These are phyloP conservation scores for Oreohelix idahoensis DNA, from an alignment of 1,140 invertebrate genomes.

Conservation along the genomic window DNA sequence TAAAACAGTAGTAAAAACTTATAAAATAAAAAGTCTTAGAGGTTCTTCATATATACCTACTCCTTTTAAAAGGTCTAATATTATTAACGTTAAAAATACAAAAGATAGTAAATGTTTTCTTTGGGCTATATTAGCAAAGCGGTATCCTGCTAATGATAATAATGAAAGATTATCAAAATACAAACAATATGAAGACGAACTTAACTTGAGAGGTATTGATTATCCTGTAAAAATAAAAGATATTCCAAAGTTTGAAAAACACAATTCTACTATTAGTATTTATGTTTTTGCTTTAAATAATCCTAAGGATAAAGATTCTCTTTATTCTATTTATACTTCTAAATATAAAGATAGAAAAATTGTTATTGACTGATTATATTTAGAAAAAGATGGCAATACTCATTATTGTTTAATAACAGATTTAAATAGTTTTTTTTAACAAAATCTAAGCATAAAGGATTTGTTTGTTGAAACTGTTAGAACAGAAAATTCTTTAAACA, in stretches of 20 bases:
- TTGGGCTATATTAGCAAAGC: not conserved
- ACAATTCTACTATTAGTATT: not conserved
- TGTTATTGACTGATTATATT: slow-evolving; percentile 3
- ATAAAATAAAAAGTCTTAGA: not conserved
- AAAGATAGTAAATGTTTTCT: slow-evolving; percentile 10
- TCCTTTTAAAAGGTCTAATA: slow-evolving; percentile 9
- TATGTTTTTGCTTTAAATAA: slow-evolving; percentile 4
- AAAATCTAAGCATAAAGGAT: not conserved
- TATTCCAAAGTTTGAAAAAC: slow-evolving; percentile 8
- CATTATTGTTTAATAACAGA: not conserved
- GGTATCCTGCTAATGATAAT: slow-evolving; percentile 1
- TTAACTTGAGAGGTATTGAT: not conserved
- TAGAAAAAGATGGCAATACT: slow-evolving; percentile 6
- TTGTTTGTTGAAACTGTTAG: not conserved
- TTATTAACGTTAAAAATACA: slow-evolving; percentile 7
- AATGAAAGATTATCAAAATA: slow-evolving; percentile 4
- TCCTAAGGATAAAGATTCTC: not conserved
- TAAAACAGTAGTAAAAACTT: slow-evolving; percentile 6
- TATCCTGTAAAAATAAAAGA: slow-evolving; percentile 7
- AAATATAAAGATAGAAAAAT: not conserved
- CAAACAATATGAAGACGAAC: not conserved
- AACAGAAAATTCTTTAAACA: not conserved
- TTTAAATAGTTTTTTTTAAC: not conserved
- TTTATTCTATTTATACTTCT: slow-evolving; percentile 15
- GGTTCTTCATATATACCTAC: not conserved